phyloP scores from a whole-genome alignment of 2,888 invertebrate genomes.

The Galerucella calmariensis region DNA sequence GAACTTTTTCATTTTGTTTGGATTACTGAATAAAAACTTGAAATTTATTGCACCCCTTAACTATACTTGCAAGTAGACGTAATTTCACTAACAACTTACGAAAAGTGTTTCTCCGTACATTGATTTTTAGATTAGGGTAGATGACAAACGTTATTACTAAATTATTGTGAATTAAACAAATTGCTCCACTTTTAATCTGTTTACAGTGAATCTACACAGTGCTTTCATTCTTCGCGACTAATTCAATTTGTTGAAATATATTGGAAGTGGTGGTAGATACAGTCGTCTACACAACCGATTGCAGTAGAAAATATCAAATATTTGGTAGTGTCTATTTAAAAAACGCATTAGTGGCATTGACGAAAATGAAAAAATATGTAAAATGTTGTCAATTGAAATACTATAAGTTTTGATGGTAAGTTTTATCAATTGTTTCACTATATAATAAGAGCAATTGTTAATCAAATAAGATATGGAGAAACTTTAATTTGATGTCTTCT shows the following conservation, averaged over 20 bases:
- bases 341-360: not conserved
- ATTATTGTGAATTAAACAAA: constrained; percentile 7
- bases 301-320: not conserved
- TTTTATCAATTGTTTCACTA: too few relatives aligned
- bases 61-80: not conserved
- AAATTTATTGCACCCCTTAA: not conserved
- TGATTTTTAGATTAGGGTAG: not conserved
- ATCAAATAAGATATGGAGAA: too few relatives aligned
- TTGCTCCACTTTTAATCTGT: constrained; percentile 12
- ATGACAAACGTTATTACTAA: not conserved
- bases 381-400: too few relatives aligned
- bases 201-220: constrained; percentile 8
- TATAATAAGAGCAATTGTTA: too few relatives aligned
- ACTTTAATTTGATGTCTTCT: too few relatives aligned
- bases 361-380: not conserved
- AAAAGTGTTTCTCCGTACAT: not conserved
- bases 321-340: not conserved
- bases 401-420: too few relatives aligned
- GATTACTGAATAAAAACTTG: too few relatives aligned
- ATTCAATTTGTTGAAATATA: constrained; percentile 15
- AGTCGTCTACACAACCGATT: constrained; percentile 11
- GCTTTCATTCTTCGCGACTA: constrained; percentile 14
- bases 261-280: constrained; percentile 1
- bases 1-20: too few relatives aligned
- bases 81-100: not conserved